phyloP scores from a whole-genome alignment of 2,797 vertebrate genomes.

The Kryptopterus vitreolus region DNA sequence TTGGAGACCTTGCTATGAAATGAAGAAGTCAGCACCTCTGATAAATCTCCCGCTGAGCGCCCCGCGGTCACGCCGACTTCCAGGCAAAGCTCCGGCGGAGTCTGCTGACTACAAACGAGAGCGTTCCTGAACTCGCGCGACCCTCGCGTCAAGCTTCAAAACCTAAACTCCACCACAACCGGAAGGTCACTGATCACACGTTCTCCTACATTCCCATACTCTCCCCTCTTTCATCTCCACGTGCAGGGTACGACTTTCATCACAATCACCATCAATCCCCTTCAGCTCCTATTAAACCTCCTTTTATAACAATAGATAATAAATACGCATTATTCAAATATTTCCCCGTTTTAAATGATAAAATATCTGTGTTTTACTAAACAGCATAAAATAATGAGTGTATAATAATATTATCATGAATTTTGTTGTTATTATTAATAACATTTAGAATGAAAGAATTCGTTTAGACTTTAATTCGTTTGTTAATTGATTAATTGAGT shows the following conservation, averaged over 20 bases:
- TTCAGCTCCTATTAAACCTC: no score
- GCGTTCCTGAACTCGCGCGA: background rate
- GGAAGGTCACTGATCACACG: conserved; percentile 2
- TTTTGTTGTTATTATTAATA: background rate
- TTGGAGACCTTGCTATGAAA: background rate
- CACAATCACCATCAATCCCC: no score
- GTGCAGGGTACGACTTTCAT: no score
- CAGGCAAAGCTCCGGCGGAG: conserved; percentile 28
- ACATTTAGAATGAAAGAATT: background rate
- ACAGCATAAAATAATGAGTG: background rate
- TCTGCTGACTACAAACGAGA: conserved; percentile 36
- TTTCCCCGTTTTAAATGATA: background rate
- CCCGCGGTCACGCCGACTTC: conserved; percentile 28
- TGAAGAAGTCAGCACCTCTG: conserved; percentile 19
- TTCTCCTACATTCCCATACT: background rate
- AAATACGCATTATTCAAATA: background rate
- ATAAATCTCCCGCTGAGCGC: conserved; percentile 21
- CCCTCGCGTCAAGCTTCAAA: background rate
- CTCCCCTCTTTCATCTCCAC: background rate
- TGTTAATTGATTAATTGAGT: no score
- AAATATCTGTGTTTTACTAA: background rate
- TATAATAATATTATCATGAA: background rate
- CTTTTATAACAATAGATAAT: no score
- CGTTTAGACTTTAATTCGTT: background rate
- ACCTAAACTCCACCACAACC: background rate